Evolutionary conservation across 2,797 vertebrate species (phyloP).

Genomic region (Salmo trutta): DNA sequence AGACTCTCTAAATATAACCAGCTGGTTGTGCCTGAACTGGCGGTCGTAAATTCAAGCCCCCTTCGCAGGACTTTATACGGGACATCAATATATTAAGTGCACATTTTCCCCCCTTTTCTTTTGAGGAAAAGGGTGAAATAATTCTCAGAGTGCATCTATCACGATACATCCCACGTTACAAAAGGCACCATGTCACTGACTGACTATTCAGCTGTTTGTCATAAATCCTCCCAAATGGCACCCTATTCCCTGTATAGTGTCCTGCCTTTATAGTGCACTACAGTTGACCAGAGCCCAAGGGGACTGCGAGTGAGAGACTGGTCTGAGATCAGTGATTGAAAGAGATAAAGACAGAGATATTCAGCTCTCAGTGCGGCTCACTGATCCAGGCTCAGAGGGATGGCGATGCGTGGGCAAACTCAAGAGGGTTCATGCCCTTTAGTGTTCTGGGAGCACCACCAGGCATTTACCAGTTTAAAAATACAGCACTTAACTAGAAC

Average conservation of each 20-base stretch:
- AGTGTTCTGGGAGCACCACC: background rate
- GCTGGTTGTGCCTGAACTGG: conserved; percentile 31
- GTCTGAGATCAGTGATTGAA: background rate
- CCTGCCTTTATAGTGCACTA: too few species aligned
- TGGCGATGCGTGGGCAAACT: background rate
- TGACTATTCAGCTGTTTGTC: conserved; percentile 14
- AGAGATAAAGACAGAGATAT: background rate
- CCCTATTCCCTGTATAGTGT: too few species aligned
- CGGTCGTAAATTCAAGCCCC: conserved; percentile 12
- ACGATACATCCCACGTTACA: background rate
- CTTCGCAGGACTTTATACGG: conserved; percentile 9
- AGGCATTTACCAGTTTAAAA: conserved; percentile 6
- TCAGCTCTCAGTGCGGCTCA: background rate
- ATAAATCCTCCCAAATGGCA: background rate
- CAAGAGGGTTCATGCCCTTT: conserved; percentile 3
- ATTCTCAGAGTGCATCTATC: background rate
- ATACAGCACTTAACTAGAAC: conserved; percentile 13
- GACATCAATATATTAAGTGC: conserved; percentile 15
- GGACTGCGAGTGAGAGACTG: background rate
- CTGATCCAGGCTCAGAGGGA: background rate
- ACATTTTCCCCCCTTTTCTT: conserved; percentile 16
- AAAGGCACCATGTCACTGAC: conserved; percentile 4
- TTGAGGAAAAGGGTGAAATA: background rate
- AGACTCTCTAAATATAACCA: conserved; percentile 45
- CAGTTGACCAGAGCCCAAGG: background rate